phyloP scores from a whole-genome alignment of 1,140 invertebrate genomes.

The Grapholita molesta region DNA sequence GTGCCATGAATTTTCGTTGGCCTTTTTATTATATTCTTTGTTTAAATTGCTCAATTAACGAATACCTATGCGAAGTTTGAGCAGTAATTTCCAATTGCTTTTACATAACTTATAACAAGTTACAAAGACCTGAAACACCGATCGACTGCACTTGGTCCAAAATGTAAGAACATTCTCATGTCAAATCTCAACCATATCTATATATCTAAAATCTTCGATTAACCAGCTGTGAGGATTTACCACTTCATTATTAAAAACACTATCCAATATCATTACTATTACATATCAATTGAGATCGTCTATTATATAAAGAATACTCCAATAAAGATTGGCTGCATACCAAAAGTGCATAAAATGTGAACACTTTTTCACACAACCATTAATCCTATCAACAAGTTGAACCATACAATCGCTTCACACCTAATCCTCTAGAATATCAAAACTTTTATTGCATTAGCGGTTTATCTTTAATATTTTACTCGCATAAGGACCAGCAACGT shows the following conservation, averaged over 20 bases:
- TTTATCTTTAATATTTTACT: background rate
- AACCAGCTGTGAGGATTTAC: slow-evolving; percentile 6
- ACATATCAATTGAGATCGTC: slow-evolving; percentile 8
- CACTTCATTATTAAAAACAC: background rate
- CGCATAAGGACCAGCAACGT: background rate
- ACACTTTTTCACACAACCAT: slow-evolving; percentile 13
- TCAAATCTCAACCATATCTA: background rate
- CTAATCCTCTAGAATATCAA: background rate
- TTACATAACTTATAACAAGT: background rate
- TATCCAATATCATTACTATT: background rate
- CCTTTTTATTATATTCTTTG: background rate
- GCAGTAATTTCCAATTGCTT: background rate
- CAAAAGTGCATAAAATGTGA: slow-evolving; percentile 5
- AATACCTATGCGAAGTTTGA: background rate
- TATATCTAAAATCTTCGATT: background rate
- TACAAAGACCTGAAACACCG: slow-evolving; percentile 36
- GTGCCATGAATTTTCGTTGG: background rate
- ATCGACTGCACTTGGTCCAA: slow-evolving; percentile 64
- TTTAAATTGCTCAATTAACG: background rate
- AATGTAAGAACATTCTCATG: slow-evolving; percentile 29
- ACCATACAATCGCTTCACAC: background rate
- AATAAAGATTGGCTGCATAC: slow-evolving; percentile 4
- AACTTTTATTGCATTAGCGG: background rate
- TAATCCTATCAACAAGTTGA: slow-evolving; percentile 17
- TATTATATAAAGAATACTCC: slow-evolving; percentile 9